These are phyloP conservation scores for Nycticebus coucang DNA, from an alignment of 2,113 vertebrate genomes.

Conservation along the genomic window DNA sequence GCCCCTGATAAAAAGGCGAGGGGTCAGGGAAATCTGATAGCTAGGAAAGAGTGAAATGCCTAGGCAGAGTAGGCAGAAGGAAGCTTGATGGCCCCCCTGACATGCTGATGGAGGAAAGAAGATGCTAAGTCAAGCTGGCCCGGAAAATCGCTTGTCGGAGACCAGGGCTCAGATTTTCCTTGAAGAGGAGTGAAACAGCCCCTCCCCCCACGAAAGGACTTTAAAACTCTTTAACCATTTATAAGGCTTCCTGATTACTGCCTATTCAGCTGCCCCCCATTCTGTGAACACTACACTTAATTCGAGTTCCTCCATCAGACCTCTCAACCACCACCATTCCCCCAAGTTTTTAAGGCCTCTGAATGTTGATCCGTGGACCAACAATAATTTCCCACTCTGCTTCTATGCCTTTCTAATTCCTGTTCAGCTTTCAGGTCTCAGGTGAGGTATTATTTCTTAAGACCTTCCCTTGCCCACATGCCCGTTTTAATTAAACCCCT, in stretches of 20 bases:
- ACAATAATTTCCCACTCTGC: not conserved
- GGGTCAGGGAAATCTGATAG: constrained; percentile 13
- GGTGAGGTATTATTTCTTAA: not conserved
- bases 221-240: not conserved
- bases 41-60: not conserved
- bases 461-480: not conserved
- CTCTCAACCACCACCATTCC: not conserved
- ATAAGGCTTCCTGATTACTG: not conserved
- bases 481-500: not conserved
- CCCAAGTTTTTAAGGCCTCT: not conserved
- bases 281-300: not conserved
- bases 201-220: not conserved
- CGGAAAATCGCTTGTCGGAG: not conserved
- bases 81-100: not conserved
- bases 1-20: not conserved
- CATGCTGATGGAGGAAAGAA: not conserved
- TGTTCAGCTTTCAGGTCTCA: not conserved
- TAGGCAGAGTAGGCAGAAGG: not conserved
- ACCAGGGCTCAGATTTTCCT: not conserved
- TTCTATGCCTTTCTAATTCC: not conserved
- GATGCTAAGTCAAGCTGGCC: not conserved
- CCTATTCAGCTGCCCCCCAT: not conserved
- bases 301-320: not conserved
- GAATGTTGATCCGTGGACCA: not conserved
- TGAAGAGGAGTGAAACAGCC: not conserved